These are phyloP conservation scores for Yasuhikotakia modesta DNA, from an alignment of 2,797 vertebrate species.

Conservation along the genomic window DNA sequence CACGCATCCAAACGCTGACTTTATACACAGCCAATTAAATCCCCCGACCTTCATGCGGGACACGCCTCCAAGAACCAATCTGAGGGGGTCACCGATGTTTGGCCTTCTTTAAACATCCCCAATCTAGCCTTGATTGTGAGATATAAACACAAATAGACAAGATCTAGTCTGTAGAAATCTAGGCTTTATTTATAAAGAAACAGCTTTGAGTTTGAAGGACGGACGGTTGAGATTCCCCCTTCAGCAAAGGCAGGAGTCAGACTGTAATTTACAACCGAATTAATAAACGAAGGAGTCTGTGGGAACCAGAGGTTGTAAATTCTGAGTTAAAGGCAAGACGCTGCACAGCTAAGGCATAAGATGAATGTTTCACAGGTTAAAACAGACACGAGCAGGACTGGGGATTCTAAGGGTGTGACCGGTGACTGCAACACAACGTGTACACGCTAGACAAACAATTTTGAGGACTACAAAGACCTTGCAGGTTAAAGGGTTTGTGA, in stretches of 20 bases:
- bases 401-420: constrained; percentile 62
- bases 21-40: constrained; percentile 40
- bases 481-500: neutral
- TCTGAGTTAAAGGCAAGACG: constrained; percentile 61
- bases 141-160: constrained; percentile 55
- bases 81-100: constrained; percentile 49
- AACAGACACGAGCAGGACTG: constrained; percentile 64
- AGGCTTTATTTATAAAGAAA: constrained; percentile 42
- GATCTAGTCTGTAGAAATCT: constrained; percentile 40
- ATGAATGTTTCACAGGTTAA: constrained; percentile 78
- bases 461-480: neutral
- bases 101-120: constrained; percentile 57
- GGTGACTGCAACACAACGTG: constrained; percentile 51
- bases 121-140: constrained; percentile 47
- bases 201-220: constrained; percentile 34
- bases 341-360: constrained; percentile 70
- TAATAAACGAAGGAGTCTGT: constrained; percentile 53
- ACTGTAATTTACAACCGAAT: constrained; percentile 63
- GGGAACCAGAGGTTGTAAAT: constrained; percentile 59
- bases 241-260: constrained; percentile 45
- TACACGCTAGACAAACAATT: constrained; percentile 20
- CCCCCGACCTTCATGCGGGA: constrained; percentile 24
- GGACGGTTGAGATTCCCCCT: constrained; percentile 27
- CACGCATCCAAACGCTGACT: constrained; percentile 6
- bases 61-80: constrained; percentile 39